Evolutionary conservation across 2,113 vertebrate species (phyloP).

Genomic region (Dolichallabes microphthalmus): DNA sequence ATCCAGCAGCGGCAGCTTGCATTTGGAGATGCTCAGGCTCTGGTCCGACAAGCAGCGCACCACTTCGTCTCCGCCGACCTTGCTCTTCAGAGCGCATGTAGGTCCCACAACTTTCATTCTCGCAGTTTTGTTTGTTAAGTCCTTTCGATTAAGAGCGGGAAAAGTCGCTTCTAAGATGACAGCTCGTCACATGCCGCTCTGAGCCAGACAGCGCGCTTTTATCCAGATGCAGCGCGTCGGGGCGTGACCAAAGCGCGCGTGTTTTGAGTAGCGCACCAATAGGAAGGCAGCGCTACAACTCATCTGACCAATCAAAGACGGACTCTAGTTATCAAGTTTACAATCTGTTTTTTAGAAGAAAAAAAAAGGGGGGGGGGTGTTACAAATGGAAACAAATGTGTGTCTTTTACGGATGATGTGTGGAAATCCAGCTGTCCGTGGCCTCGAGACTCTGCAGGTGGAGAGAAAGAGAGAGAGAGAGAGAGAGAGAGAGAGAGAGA

Average conservation of each 20-base stretch:
- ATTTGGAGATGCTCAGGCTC: constrained; percentile 82
- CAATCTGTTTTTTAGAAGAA: constrained; percentile 63
- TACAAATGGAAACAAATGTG: constrained; percentile 85
- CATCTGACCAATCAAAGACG: constrained; percentile 61
- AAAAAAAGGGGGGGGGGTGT: constrained; percentile 64
- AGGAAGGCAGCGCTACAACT: background rate
- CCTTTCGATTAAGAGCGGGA: background rate
- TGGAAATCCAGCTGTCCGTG: constrained; percentile 79
- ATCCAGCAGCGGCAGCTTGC: constrained; percentile 79
- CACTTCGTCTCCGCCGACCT: constrained; percentile 76
- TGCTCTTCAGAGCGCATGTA: constrained; percentile 79
- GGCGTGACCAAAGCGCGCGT: constrained; percentile 55
- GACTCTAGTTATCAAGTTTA: constrained; percentile 73
- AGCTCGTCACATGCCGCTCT: constrained; percentile 68
- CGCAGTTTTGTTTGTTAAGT: constrained; percentile 4
- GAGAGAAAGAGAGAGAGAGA: constrained; percentile 70
- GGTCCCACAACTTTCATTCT: constrained; percentile 82
- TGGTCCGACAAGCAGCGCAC: constrained; percentile 81
- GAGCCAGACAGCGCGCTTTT: constrained; percentile 45
- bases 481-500: constrained; percentile 60
- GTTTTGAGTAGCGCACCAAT: constrained; percentile 67
- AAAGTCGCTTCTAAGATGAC: constrained; percentile 60
- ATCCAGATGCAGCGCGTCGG: constrained; percentile 14
- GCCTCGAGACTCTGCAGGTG: constrained; percentile 71
- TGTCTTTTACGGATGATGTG: constrained; percentile 79